phyloP scores from a whole-genome alignment of 1,140 invertebrate genomes.

The Liolophura sinensis region DNA sequence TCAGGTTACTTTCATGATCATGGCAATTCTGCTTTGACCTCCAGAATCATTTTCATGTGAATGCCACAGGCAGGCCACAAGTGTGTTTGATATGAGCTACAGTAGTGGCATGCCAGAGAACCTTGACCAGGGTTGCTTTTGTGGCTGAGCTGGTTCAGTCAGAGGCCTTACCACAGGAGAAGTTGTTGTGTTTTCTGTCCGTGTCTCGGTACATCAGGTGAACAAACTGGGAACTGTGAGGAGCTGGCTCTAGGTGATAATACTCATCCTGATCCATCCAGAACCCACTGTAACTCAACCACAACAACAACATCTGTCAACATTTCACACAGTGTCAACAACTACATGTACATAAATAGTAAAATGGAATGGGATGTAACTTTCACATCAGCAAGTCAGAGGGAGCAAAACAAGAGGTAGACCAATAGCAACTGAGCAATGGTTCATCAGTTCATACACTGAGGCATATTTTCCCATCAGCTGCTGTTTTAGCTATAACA shows the following conservation, averaged over 20 bases:
- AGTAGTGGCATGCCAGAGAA: not conserved
- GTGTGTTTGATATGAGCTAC: not conserved
- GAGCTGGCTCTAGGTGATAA: conserved; percentile 72
- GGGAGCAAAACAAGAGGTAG: no score
- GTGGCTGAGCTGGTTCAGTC: conserved; percentile 1
- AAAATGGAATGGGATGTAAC: no score
- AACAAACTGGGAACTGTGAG: conserved; percentile 19
- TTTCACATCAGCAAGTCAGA: no score
- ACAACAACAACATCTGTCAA: conserved; percentile 11
- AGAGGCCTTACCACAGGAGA: conserved; percentile 48
- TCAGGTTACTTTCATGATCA: no score
- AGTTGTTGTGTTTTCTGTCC: conserved; percentile 31
- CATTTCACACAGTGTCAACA: not conserved
- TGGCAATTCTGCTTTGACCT: no score
- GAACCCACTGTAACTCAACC: conserved; percentile 67
- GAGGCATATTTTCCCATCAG: no score
- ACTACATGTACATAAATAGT: not conserved
- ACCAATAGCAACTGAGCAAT: no score
- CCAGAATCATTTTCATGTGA: not conserved
- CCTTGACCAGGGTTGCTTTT: not conserved
- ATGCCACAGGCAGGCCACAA: not conserved
- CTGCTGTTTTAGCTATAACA: no score
- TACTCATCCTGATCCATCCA: conserved; percentile 78
- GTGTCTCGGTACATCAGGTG: conserved; percentile 41
- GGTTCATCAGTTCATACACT: no score